Evolutionary conservation across 2,888 invertebrate species (phyloP), one percentile per base, ranked within the genome.

Genomic region (Hedya salicella): DNA sequence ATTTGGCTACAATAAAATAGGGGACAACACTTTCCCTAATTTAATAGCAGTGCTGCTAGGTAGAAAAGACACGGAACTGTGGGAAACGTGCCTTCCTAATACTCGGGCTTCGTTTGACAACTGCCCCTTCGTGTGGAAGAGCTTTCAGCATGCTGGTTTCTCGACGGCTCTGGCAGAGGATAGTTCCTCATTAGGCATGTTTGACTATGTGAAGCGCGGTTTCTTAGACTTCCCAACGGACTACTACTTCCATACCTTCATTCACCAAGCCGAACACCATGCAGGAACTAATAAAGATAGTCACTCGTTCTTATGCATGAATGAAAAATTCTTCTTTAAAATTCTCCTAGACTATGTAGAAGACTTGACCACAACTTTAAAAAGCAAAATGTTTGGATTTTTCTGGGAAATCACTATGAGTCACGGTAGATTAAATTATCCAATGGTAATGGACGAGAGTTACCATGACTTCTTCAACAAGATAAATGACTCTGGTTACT

Each of bases 1-100:
- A 79, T 81, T 95, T 68, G 98, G 98, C 0, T 98, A 97, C 83
- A 97, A 96, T 79, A 98, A 98, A 91, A 95, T 98, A 2, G 98
- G 95, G 0, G 98, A 98, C 83, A 98, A 98, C 80, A 97, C 98
- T 0, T 97, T 95, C 78, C 97, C 97, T 0, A 98, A 98, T 83
- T 80, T 98, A 49, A 93, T 97, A 44, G 96, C 98, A 0, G 90
- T 96, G 46, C 85, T 98, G 13, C 94, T 94, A 11, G 98, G 98
- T 0, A 76, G 94, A 36, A 93, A 93, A 11, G 93, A 93, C 50
- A 85, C 88, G 1, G 95, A 96, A 74, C 77, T 96, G n/a, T 85
- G 85, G 42, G 82, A 87, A n/a, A 86, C 80, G 0, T 97, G 96
- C 77, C 93, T 94, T 86, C 90, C 87, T 0, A 85, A 88, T 16